Conservation (phyloP, 2,888 invertebrate species). For the Hydraecia micacea region DNA sequence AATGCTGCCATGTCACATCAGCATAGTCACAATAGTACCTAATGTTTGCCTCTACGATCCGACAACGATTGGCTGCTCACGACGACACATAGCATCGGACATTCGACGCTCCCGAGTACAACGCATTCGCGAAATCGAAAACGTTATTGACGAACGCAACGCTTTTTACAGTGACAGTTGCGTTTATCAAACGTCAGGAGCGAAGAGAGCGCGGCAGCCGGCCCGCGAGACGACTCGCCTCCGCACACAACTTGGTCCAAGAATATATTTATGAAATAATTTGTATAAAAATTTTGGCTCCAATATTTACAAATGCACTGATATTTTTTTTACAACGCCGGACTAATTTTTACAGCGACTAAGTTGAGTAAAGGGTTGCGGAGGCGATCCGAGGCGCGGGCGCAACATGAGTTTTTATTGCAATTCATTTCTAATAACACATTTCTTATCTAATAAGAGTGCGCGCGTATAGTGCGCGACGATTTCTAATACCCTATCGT, state of each 20-base stretch:
- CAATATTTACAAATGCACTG: constrained; percentile 88
- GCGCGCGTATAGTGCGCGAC: constrained; percentile 84
- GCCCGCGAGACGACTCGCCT: constrained; percentile 67
- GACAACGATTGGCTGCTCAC: constrained; percentile 76
- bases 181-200: constrained; percentile 39
- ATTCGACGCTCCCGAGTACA: constrained; percentile 45
- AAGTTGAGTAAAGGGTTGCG: constrained; percentile 78
- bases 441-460: constrained; percentile 87
- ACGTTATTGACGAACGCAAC: constrained; percentile 45
- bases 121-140: constrained; percentile 17
- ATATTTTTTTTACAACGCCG: constrained; percentile 87
- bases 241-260: constrained; percentile 82
- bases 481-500: constrained; percentile 83
- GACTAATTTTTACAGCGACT: constrained; percentile 87
- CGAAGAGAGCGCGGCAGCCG: constrained; percentile 63
- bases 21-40: constrained; percentile 86
- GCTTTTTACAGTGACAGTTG: constrained; percentile 35
- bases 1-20: constrained; percentile 85
- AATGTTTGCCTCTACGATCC: constrained; percentile 87
- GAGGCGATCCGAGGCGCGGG: constrained; percentile 71
- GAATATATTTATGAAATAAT: constrained; percentile 87
- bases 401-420: constrained; percentile 75
- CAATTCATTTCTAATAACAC: constrained; percentile 88
- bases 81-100: constrained; percentile 54
- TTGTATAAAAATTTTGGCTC: constrained; percentile 89